phyloP scores from a whole-genome alignment of 2,888 invertebrate genomes.

The Harmothoe impar region DNA sequence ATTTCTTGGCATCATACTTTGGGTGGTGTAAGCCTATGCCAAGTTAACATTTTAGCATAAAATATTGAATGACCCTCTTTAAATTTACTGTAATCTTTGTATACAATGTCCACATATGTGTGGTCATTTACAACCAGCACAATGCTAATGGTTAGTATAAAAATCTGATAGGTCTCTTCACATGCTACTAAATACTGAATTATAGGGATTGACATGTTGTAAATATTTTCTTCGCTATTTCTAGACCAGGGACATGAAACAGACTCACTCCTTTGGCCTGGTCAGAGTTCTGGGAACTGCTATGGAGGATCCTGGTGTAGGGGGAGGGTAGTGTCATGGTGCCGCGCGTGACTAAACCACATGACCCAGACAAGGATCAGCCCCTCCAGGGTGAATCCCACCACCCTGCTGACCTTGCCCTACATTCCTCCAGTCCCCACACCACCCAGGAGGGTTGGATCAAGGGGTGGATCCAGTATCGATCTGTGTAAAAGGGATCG shows the following conservation, averaged over 20 bases:
- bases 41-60: no score
- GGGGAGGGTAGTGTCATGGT: conserved; percentile 1
- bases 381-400: background rate
- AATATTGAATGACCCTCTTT: no score
- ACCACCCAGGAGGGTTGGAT: background rate
- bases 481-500: conserved; percentile 39
- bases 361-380: conserved; percentile 43
- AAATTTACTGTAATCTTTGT: no score
- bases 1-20: no score
- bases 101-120: no score
- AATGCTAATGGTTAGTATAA: no score
- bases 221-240: no score
- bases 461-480: conserved; percentile 38
- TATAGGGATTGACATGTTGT: no score
- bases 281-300: background rate
- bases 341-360: conserved; percentile 15
- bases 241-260: background rate
- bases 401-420: conserved; percentile 20
- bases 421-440: background rate
- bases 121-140: no score
- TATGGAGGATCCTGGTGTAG: background rate
- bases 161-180: no score
- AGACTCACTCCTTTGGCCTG: background rate
- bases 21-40: no score
- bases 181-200: no score